Evolutionary conservation across 2,113 vertebrate genomes (phyloP), one percentile per base, ranked within the genome.

Genomic region (Nesoenas mayeri): DNA sequence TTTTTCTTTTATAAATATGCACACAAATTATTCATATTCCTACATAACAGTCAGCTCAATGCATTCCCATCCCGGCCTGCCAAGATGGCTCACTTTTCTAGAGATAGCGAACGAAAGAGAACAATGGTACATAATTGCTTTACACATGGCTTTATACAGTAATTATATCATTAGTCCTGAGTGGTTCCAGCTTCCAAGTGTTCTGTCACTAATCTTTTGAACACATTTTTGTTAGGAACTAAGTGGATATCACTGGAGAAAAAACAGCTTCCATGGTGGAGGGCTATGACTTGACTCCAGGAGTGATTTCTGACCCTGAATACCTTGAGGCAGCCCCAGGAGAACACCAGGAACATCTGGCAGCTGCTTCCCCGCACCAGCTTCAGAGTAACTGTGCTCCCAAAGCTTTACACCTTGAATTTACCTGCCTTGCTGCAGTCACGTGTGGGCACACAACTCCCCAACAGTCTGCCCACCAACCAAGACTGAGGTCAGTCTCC

Each of bases 81-180:
- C 91, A 94, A 75, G 74, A 87, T 57, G 31, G 73, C 29, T 89
- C 51, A 40, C 54, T 95, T 86, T 48, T 69, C 81, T 13, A 87
- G 83, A 95, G 84, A 91, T 19, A 67, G 1, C 31, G 80, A 95
- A 87, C 72, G 84, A 82, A 93, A 75, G 66, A 84, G 84, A 91
- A 96, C 95, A 97, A 92, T 54, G 75, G 70, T 8, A 57, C n/a
- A 16, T 89, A 95, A 96, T 65, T 89, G 66, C 84, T 87, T 94
- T 82, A 79, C 78, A 94, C 79, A 87, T 69, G 62, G 53, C 70
- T 95, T 92, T 71, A 64, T 31, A 71, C 53, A 87, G 57, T 50
- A 94, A 95, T 94, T 95, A 61, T 79, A 94, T 91, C 65, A 88
- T 92, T 81, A 95, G 80, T 44, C 74, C 78, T 87, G 84, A 94